Conservation (phyloP, 2,888 invertebrate species). For the Luperina testacea region DNA sequence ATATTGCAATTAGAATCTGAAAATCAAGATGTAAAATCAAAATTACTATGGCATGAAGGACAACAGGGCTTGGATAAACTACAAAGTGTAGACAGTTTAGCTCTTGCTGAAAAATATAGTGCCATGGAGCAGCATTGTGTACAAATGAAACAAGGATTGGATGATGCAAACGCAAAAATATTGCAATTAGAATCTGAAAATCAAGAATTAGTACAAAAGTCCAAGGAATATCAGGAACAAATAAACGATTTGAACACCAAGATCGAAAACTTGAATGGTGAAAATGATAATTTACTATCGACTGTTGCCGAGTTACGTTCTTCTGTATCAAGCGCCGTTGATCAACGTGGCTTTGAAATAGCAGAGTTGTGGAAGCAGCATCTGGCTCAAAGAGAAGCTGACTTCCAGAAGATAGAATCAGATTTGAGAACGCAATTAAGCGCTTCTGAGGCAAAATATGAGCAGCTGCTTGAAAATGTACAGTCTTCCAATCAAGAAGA, state of each 20-base stretch:
- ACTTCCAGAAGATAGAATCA: slow-evolving; percentile 89
- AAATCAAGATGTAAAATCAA: slow-evolving; percentile 56
- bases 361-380: slow-evolving; percentile 93
- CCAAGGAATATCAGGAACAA: slow-evolving; percentile 71
- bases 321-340: slow-evolving; percentile 89
- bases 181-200: slow-evolving; percentile 75
- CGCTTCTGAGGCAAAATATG: slow-evolving; percentile 87
- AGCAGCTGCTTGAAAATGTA: slow-evolving; percentile 84
- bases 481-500: slow-evolving; percentile 87
- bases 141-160: slow-evolving; percentile 74
- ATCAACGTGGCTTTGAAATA: slow-evolving; percentile 92
- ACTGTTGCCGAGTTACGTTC: slow-evolving; percentile 86
- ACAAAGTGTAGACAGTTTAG: slow-evolving; percentile 62
- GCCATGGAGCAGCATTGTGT: slow-evolving; percentile 76
- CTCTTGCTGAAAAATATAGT: slow-evolving; percentile 72
- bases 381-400: slow-evolving; percentile 91
- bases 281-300: slow-evolving; percentile 85
- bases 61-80: slow-evolving; percentile 56
- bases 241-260: slow-evolving; percentile 79
- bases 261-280: slow-evolving; percentile 81
- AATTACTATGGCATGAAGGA: slow-evolving; percentile 66
- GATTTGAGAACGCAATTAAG: slow-evolving; percentile 88
- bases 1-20: slow-evolving; percentile 75
- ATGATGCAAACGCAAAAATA: slow-evolving; percentile 83
- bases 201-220: slow-evolving; percentile 67